A percentile compares a stretch with the other conserved stretches of the same genome.
These are phyloP conservation scores for Hemaris fuciformis DNA, from an alignment of 2,888 invertebrate species.

Conservation along the genomic window DNA sequence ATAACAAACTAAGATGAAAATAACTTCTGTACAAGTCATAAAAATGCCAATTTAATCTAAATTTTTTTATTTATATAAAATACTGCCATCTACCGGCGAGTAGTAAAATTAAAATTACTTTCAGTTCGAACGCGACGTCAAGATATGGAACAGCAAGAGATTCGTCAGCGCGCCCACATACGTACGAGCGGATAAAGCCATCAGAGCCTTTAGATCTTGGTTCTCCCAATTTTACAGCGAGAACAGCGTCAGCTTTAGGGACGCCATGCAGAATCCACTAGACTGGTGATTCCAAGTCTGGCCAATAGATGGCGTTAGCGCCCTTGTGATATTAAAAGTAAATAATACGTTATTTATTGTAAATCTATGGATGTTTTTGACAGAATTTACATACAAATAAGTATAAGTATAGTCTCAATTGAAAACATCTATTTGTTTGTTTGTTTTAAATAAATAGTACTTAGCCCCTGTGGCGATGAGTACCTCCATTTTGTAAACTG, in stretches of 20 bases:
- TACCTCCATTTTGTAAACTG: no score
- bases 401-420: no score
- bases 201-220: slow-evolving; percentile 90
- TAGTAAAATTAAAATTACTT: slow-evolving; percentile 29
- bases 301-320: slow-evolving; percentile 4
- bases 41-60: no score
- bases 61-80: no score
- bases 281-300: slow-evolving; percentile 46
- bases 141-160: slow-evolving; percentile 93
- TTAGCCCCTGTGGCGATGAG: no score
- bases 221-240: slow-evolving; percentile 92
- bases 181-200: slow-evolving; percentile 87
- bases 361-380: no score
- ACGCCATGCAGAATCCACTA: slow-evolving; percentile 49
- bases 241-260: slow-evolving; percentile 77
- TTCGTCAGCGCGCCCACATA: slow-evolving; percentile 87
- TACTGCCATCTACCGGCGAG: slow-evolving; percentile 6
- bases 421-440: no score
- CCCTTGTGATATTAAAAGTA: background rate
- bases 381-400: no score
- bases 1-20: no score
- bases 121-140: slow-evolving; percentile 91
- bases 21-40: no score
- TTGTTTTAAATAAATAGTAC: no score
- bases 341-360: background rate